Percentiles rank a stretch among this genome's conserved stretches.
These are phyloP conservation scores for Cryptoprocta ferox DNA, from an alignment of 2,797 vertebrate species.

Conservation along the genomic window DNA sequence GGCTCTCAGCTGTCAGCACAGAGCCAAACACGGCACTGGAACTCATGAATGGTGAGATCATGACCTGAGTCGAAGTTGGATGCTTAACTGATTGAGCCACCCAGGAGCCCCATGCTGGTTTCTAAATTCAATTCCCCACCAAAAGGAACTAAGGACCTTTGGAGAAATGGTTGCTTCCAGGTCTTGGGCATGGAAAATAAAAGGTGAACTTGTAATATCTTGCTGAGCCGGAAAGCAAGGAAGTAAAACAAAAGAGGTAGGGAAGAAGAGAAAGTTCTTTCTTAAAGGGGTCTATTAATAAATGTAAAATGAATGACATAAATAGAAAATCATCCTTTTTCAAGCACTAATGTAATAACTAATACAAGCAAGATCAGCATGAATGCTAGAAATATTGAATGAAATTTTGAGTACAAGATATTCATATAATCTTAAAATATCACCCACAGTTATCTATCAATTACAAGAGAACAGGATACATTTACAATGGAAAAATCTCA, in stretches of 20 bases:
- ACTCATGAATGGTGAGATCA: too few species aligned
- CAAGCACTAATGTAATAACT: neutral
- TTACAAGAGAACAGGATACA: neutral
- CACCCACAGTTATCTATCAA: neutral
- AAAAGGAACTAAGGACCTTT: neutral
- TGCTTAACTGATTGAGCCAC: too few species aligned
- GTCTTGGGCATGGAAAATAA: neutral
- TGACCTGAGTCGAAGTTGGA: too few species aligned
- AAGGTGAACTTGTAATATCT: neutral
- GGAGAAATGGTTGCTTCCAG: neutral
- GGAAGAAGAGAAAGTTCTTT: neutral
- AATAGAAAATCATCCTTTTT: neutral
- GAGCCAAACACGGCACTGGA: too few species aligned
- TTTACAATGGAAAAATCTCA: slow-evolving; percentile 14
- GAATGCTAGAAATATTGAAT: slow-evolving; percentile 17
- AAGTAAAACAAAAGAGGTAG: neutral
- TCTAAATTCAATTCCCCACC: neutral
- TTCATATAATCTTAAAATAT: slow-evolving; percentile 6
- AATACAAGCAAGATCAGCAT: neutral
- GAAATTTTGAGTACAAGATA: neutral
- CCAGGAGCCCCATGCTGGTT: neutral
- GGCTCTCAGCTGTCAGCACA: too few species aligned
- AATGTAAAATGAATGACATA: slow-evolving; percentile 5
- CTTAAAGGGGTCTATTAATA: neutral
- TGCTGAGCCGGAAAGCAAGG: neutral